Evolutionary conservation across 2,113 vertebrate species (phyloP), one percentile per base, ranked within the genome.

Genomic region (Silurus glanis): DNA sequence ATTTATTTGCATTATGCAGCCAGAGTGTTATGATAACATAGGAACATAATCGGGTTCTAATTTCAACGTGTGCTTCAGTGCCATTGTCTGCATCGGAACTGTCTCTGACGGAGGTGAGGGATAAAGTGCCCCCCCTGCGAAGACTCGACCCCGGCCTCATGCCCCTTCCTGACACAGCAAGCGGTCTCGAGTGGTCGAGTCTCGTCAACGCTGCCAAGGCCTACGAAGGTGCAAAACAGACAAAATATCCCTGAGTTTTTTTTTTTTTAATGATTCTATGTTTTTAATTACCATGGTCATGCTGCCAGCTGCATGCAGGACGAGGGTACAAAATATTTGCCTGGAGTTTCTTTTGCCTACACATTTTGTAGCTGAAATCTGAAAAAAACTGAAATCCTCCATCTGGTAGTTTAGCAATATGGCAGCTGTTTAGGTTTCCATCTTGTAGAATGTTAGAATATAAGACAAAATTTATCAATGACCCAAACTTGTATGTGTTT

Each of bases 131-230:
- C 56, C 94, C 95, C 0, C 88, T 96, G 67, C 92, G 95, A 61
- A 93, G 95, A 62, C 91, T 96, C 0, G 97, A 97, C 75, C 96
- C 96, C 0, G 96, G 96, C 0, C 94, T 98, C 91, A 97, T 98
- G 96, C 97, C 97, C 0, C 95, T 98, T 9, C 97, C 97, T 0
- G 97, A 98, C 92, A 96, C 97, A 0, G 96, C 96, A 4, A 85
- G 95, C 0, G 97, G 96, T 16, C 94, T 98, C 0, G 96, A 98
- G 92, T 98, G 97, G 97, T 95, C 97, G 91, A 98, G 97, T 88
- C 93, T 98, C 74, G 97, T 98, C 78, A 97, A 91, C 0, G 97
- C 96, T 0, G 97, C 97, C 78, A 97, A 97, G 90, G 97, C 96
- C 0, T 98, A 95, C 0, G 97, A 98, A 95, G 97, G 97, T 98